Percentiles rank a stretch among this genome's conserved stretches.
Evolutionary conservation across 2,797 vertebrate genomes (phyloP).

Genomic region (Cyprinodon diabolis): DNA sequence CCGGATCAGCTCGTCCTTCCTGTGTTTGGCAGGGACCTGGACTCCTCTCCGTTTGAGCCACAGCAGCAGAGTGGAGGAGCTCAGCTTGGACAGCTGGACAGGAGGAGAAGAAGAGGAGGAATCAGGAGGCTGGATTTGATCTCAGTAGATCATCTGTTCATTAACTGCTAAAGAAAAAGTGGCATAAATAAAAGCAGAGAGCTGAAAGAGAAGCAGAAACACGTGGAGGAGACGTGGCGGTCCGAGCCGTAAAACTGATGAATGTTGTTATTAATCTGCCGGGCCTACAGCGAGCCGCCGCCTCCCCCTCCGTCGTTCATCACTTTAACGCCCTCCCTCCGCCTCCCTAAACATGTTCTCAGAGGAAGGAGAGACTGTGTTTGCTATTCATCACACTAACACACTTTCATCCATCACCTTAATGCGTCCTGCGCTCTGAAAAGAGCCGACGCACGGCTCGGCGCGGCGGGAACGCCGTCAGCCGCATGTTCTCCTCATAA

Average conservation of each 20-base stretch:
- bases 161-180: neutral
- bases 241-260: slow-evolving; percentile 56
- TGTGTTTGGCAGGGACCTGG: slow-evolving; percentile 56
- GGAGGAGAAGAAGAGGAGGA: neutral
- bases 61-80: slow-evolving; percentile 55
- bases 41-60: slow-evolving; percentile 75
- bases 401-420: slow-evolving; percentile 26
- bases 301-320: slow-evolving; percentile 44
- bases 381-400: slow-evolving; percentile 23
- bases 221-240: slow-evolving; percentile 24
- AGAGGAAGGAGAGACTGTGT: neutral
- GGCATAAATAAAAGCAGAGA: no score
- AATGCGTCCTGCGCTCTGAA: neutral
- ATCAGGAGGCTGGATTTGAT: neutral
- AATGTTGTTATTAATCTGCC: slow-evolving; percentile 56
- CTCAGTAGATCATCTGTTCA: no score
- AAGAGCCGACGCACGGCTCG: no score
- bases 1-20: slow-evolving; percentile 79
- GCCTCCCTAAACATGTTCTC: slow-evolving; percentile 13
- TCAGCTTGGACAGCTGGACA: slow-evolving; percentile 70
- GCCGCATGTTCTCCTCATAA: no score
- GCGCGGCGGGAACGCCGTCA: no score
- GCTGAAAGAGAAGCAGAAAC: neutral
- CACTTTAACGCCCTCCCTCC: slow-evolving; percentile 37
- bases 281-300: slow-evolving; percentile 14